Conservation (phyloP, 1,140 invertebrate species). For the Pectinophora gossypiella region DNA sequence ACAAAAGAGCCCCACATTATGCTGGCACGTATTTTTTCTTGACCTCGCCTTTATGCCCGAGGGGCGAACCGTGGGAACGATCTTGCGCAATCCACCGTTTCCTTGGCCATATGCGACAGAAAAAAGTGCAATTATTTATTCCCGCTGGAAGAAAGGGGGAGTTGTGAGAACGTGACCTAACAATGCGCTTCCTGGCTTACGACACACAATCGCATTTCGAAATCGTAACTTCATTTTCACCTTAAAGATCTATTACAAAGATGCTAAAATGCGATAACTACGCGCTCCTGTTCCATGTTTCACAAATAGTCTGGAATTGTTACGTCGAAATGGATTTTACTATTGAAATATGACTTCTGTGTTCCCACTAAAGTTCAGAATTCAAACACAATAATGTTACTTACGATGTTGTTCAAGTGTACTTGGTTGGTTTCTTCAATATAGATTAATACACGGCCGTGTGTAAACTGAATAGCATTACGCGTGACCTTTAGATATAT, state of each 20-base stretch:
- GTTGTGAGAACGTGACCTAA: constrained; percentile 74
- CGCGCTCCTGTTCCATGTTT: constrained; percentile 39
- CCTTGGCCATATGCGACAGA: constrained; percentile 73
- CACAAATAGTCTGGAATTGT: constrained; percentile 56
- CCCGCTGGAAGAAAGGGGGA: constrained; percentile 71
- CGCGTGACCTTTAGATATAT: constrained; percentile 64
- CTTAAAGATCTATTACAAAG: constrained; percentile 36
- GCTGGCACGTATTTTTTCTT: constrained; percentile 70
- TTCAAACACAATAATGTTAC: background rate
- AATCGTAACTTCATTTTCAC: constrained; percentile 40
- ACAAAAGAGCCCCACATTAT: constrained; percentile 64
- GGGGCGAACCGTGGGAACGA: constrained; percentile 71
- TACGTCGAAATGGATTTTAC: constrained; percentile 18
- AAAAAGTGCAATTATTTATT: constrained; percentile 75
- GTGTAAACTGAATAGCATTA: constrained; percentile 59
- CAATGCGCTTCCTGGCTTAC: constrained; percentile 72
- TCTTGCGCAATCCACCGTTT: constrained; percentile 66
- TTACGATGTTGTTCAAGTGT: background rate
- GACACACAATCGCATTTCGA: constrained; percentile 45
- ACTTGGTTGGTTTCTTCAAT: constrained; percentile 51
- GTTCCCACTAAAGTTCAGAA: too few relatives aligned
- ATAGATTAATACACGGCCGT: constrained; percentile 41
- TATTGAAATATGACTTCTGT: too few relatives aligned
- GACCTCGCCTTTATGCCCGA: constrained; percentile 63
- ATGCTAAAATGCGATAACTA: constrained; percentile 48